Base-by-base conservation (phyloP, 2,888 invertebrate genomes). In the Leistus spinibarbis region DNA sequence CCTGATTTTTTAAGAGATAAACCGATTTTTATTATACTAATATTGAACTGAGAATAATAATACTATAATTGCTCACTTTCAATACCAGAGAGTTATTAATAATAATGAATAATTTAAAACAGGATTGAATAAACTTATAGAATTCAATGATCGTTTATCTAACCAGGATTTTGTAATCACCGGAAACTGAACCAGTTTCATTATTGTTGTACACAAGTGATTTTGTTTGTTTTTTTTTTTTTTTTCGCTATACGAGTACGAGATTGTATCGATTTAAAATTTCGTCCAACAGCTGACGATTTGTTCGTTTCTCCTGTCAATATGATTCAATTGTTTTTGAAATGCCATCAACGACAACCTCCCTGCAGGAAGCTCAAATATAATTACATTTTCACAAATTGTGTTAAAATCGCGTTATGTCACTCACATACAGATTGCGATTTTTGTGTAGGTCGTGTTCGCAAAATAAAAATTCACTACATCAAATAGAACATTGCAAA, bases 351-450 rank as follows among this genome's bases (percentile, higher is more conserved):
- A 54, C 66, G 3, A 20, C 65, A 40, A 60, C 20, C 19, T 23
- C n/a, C n/a, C n/a, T n/a, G n/a, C n/a, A 57, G 70, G 63, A 70
- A 70, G 63, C 54, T 1, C 4, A 40, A 23, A 63, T 19, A 53
- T 40, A 72, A 72, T 72, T 72, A 57, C 65, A 72, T 66, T 66
- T 66, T 66, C 22, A 57, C n/a, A 72, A 72, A 65, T 64, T 64
- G 64, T 23, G 24, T 16, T n/a, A n/a, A 17, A 19, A 60, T 16
- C 60, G 4, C 16, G 60, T 60, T 17, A 20, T 60, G 40, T 40
- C 40, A 40, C 40, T 40, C 40, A 40, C 7, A 3, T 40, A 40
- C 5, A 7, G 40, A 40, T 7, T 13, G 40, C 1, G 40, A 40
- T 40, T 40, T 40, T 40, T 40, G 7, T 2, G 3, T 40, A n/a